phyloP scores from a whole-genome alignment of 2,888 invertebrate species.

The Eustalomyia histrio region DNA sequence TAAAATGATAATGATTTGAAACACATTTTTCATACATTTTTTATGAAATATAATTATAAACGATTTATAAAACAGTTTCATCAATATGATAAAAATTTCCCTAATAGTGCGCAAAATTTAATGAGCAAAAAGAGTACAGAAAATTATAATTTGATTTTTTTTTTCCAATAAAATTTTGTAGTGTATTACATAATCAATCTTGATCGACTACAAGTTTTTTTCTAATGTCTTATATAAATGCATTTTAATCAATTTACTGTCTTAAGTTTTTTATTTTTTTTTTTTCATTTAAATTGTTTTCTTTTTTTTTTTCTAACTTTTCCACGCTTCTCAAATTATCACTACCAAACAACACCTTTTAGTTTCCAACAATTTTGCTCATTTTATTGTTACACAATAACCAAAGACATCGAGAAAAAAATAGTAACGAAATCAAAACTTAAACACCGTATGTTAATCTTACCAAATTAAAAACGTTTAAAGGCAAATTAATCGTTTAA shows the following conservation, averaged over 20 bases:
- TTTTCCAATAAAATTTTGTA: too few relatives aligned
- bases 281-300: neutral
- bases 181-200: neutral
- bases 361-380: slow-evolving; percentile 9
- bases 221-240: too few relatives aligned
- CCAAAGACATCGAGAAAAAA: slow-evolving; percentile 3
- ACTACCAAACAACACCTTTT: slow-evolving; percentile 57
- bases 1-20: too few relatives aligned
- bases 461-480: slow-evolving; percentile 67
- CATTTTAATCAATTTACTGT: slow-evolving; percentile 47
- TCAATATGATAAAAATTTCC: too few relatives aligned
- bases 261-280: slow-evolving; percentile 57
- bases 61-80: too few relatives aligned
- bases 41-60: too few relatives aligned
- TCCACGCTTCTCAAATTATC: slow-evolving; percentile 65
- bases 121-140: too few relatives aligned
- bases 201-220: too few relatives aligned
- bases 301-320: slow-evolving; percentile 27
- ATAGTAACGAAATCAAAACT: slow-evolving; percentile 12
- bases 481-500: slow-evolving; percentile 74
- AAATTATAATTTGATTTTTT: too few relatives aligned
- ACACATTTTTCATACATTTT: too few relatives aligned
- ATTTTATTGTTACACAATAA: slow-evolving; percentile 31
- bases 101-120: too few relatives aligned
- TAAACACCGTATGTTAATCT: slow-evolving; percentile 38